Evolutionary conservation across 2,113 vertebrate species (phyloP).

Genomic region (Erythrocercus mccallii): DNA sequence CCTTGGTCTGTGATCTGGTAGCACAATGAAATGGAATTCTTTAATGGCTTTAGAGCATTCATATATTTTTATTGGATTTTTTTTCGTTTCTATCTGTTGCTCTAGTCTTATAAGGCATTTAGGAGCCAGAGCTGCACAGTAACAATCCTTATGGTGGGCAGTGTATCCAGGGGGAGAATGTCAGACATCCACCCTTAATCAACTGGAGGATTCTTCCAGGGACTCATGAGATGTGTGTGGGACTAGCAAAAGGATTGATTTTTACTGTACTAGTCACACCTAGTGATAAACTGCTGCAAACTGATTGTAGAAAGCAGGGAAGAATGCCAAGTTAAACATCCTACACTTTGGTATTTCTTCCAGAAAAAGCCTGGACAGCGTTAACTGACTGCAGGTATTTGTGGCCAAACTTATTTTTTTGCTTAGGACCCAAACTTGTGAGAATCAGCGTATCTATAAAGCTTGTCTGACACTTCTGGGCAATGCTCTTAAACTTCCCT

Average conservation of each 20-base stretch:
- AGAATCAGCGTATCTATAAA: background rate
- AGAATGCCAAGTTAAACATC: background rate
- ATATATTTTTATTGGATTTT: background rate
- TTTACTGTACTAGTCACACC: background rate
- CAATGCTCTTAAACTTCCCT: background rate
- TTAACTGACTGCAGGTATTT: background rate
- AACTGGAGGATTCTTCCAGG: background rate
- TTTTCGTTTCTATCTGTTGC: background rate
- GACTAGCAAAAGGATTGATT: background rate
- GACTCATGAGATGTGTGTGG: background rate
- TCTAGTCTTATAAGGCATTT: background rate
- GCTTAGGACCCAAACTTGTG: background rate
- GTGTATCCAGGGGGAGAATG: background rate
- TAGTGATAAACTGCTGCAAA: background rate
- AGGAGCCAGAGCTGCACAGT: background rate
- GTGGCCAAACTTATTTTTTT: background rate
- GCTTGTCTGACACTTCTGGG: background rate
- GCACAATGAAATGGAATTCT: background rate
- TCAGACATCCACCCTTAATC: background rate
- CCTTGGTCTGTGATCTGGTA: background rate
- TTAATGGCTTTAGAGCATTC: background rate
- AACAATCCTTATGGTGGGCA: background rate
- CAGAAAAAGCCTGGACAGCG: background rate
- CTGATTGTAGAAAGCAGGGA: background rate
- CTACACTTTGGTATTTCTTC: background rate